These are phyloP conservation scores for Hyaena hyaena DNA, from an alignment of 2,113 vertebrate genomes.

Conservation along the genomic window DNA sequence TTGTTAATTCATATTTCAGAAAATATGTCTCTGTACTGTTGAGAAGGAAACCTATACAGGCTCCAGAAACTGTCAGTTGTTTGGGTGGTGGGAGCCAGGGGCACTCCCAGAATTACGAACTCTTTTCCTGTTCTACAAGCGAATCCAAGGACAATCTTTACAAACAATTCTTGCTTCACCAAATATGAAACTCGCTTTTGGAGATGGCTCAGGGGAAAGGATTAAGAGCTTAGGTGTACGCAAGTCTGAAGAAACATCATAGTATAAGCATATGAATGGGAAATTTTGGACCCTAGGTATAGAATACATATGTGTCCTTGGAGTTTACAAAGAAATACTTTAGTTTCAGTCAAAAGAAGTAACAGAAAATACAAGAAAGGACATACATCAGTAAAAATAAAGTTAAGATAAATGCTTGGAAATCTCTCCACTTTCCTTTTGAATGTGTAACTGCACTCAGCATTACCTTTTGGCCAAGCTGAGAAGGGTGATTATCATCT, in stretches of 20 bases:
- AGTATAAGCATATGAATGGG: conserved; percentile 53
- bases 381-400: conserved; percentile 35
- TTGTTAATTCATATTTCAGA: conserved; percentile 51
- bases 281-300: conserved; percentile 59
- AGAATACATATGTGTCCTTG: conserved; percentile 75
- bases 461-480: conserved; percentile 53
- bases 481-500: conserved; percentile 60
- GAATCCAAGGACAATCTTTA: conserved; percentile 80
- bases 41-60: not conserved
- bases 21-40: conserved; percentile 10
- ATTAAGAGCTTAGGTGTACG: conserved; percentile 83
- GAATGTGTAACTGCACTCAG: conserved; percentile 39
- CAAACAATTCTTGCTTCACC: conserved; percentile 76
- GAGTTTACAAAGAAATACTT: conserved; percentile 59
- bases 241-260: conserved; percentile 68
- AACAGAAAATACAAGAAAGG: conserved; percentile 59
- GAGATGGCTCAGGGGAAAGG: conserved; percentile 79
- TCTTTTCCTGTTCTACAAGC: conserved; percentile 73
- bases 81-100: conserved; percentile 42
- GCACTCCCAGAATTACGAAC: conserved; percentile 72
- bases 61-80: conserved; percentile 62
- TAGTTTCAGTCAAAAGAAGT: conserved; percentile 52
- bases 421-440: conserved; percentile 51
- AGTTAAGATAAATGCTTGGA: conserved; percentile 48
- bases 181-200: conserved; percentile 74